These are phyloP conservation scores for Noturus placidus DNA, from an alignment of 2,113 vertebrate genomes.

Conservation along the genomic window DNA sequence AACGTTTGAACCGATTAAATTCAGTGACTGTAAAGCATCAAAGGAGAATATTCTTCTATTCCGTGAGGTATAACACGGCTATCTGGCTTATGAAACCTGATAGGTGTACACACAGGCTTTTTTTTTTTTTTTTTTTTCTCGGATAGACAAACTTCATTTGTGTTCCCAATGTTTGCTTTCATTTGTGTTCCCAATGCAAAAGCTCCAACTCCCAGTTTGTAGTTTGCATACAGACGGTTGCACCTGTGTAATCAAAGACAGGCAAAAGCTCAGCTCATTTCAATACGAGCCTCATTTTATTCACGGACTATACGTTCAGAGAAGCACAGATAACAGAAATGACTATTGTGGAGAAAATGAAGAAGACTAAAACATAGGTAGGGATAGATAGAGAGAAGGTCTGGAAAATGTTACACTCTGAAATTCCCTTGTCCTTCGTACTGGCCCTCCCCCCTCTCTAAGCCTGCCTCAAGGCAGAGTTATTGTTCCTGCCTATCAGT, in stretches of 20 bases:
- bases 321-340: neutral
- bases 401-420: conserved; percentile 45
- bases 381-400: neutral
- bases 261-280: neutral
- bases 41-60: neutral
- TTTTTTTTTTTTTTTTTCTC: too few relatives aligned
- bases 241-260: conserved; percentile 26
- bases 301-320: neutral
- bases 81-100: neutral
- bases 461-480: conserved; percentile 56
- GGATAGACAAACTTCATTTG: conserved; percentile 31
- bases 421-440: conserved; percentile 48
- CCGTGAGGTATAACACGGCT: neutral
- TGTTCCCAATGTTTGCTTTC: conserved; percentile 36
- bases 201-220: neutral
- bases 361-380: neutral
- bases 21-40: conserved; percentile 4
- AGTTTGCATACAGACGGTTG: conserved; percentile 37
- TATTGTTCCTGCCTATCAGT: conserved; percentile 55
- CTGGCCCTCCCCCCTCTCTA: conserved; percentile 27
- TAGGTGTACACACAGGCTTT: neutral
- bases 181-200: conserved; percentile 18
- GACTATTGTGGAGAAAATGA: neutral
- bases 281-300: neutral
- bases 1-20: neutral